Conservation (phyloP, 2,113 vertebrate species). For the Empidonax traillii region DNA sequence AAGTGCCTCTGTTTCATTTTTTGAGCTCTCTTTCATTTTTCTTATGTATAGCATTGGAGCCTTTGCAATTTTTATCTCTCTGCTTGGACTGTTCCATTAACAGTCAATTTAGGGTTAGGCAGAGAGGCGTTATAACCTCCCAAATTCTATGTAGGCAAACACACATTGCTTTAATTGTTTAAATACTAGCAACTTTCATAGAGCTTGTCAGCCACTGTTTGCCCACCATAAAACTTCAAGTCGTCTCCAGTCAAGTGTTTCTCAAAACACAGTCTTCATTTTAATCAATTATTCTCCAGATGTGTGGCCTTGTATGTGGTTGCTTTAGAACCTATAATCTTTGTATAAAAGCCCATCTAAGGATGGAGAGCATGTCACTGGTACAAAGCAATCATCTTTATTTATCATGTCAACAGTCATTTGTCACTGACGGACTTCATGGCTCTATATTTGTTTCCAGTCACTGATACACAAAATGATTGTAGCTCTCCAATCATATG, state of each 20-base stretch:
- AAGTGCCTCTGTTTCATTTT: neutral
- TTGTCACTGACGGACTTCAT: slow-evolving; percentile 22
- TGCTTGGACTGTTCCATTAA: neutral
- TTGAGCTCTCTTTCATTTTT: neutral
- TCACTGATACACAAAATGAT: neutral
- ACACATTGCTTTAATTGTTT: neutral
- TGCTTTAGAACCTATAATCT: slow-evolving; percentile 6
- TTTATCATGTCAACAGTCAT: neutral
- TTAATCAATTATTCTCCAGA: neutral
- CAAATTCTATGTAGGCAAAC: neutral
- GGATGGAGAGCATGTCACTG: neutral
- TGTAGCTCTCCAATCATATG: neutral
- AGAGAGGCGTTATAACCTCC: neutral
- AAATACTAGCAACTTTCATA: neutral
- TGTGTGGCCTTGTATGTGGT: neutral
- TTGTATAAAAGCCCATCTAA: neutral
- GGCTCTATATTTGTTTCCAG: neutral
- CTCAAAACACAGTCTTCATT: neutral
- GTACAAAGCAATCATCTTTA: slow-evolving; percentile 23
- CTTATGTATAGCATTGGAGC: neutral
- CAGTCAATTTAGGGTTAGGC: neutral
- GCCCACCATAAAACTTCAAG: neutral
- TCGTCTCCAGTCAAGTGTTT: neutral
- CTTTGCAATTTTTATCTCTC: neutral
- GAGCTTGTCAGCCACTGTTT: neutral